Conservation (phyloP, 1,140 invertebrate species). For the Drosophila sechellia region DNA sequence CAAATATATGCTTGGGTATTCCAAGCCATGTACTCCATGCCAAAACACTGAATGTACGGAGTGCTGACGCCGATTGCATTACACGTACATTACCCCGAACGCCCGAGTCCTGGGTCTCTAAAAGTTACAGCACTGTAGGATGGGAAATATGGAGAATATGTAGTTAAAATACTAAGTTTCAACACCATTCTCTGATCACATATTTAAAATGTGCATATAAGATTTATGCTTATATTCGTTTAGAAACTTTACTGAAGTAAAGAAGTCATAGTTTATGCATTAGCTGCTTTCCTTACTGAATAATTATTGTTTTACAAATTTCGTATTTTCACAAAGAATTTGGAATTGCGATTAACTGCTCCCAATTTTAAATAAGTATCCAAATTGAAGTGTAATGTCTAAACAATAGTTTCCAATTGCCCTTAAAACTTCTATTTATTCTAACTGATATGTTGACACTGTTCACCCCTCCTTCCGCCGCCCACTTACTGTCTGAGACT, state of each 20-base stretch:
- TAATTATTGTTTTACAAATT: no score
- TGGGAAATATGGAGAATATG: background rate
- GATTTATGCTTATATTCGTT: no score
- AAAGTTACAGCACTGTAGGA: background rate
- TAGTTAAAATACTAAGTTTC: background rate
- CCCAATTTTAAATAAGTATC: no score
- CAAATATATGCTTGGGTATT: conserved; percentile 20
- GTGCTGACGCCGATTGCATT: conserved; percentile 42
- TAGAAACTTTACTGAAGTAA: no score
- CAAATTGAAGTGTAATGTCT: no score
- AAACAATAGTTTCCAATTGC: no score
- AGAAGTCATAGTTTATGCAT: no score
- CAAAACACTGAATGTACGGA: conserved; percentile 12
- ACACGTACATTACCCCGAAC: conserved; percentile 13
- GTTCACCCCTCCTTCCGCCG: background rate
- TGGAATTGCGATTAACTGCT: no score
- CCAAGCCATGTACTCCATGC: background rate
- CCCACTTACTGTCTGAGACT: conserved; percentile 9
- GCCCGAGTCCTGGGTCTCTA: background rate
- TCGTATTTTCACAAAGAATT: no score
- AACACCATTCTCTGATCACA: background rate
- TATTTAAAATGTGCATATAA: no score
- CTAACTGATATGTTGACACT: conserved; percentile 14
- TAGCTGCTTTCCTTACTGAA: no score
- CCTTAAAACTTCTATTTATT: background rate